These are phyloP conservation scores for Dicyrtoma fusca DNA, from an alignment of 2,888 invertebrate genomes.

Conservation along the genomic window DNA sequence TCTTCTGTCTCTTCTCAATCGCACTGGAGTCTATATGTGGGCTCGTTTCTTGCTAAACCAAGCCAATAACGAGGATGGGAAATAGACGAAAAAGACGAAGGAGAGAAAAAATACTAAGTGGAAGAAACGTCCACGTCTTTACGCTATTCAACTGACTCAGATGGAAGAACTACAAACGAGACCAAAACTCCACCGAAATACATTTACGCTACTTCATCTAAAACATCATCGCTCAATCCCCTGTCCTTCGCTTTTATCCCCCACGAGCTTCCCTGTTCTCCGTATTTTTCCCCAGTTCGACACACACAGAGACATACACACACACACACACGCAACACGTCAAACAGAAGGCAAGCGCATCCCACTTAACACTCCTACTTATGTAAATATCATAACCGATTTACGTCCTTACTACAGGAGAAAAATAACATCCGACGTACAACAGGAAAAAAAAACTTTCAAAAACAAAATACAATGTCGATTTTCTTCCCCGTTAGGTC, in stretches of 20 bases:
- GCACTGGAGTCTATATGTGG: background rate
- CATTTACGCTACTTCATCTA: constrained; percentile 13
- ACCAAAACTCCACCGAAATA: background rate
- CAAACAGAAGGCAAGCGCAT: constrained; percentile 6
- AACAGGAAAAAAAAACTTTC: too few species aligned
- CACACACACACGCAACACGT: background rate
- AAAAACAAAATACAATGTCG: too few species aligned
- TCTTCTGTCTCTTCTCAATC: constrained; percentile 23
- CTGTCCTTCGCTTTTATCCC: constrained; percentile 8
- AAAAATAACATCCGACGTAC: too few species aligned
- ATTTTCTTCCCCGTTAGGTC: too few species aligned
- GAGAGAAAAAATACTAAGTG: constrained; percentile 22
- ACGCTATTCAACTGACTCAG: constrained; percentile 9
- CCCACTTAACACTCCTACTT: constrained; percentile 18
- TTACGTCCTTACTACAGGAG: background rate
- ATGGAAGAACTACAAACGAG: constrained; percentile 20
- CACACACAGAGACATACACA: background rate
- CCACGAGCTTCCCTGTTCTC: background rate
- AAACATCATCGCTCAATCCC: constrained; percentile 30
- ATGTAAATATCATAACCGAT: constrained; percentile 7
- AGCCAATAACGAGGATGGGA: constrained; percentile 22
- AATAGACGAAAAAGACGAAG: background rate
- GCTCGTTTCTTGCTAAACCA: constrained; percentile 14
- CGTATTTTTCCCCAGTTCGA: too few species aligned
- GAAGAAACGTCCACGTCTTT: constrained; percentile 23